Conservation (phyloP, 2,888 invertebrate genomes). For the Oxystoma pomonae region DNA sequence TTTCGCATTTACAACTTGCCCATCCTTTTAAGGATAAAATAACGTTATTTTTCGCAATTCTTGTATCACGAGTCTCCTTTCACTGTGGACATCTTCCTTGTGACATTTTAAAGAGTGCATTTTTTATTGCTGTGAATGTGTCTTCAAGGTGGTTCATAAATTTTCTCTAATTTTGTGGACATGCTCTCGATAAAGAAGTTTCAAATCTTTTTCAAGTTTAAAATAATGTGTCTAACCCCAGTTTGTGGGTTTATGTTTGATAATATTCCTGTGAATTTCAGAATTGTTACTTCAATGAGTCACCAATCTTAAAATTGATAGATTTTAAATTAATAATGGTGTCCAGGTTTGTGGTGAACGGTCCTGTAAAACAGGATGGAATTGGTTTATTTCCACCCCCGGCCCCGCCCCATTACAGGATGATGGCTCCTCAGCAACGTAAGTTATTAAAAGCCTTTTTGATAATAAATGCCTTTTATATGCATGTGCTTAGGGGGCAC, state of each 20-base stretch:
- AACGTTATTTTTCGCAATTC: background rate
- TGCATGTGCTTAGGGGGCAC: slow-evolving; percentile 18
- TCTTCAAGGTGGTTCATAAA: background rate
- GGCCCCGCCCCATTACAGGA: slow-evolving; percentile 38
- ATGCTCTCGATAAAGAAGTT: background rate
- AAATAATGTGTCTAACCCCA: background rate
- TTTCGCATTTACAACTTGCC: background rate
- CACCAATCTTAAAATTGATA: background rate
- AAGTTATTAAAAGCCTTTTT: slow-evolving; percentile 25
- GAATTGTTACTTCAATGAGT: background rate
- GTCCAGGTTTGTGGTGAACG: slow-evolving; percentile 45
- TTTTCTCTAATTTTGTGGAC: background rate
- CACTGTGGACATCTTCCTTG: background rate
- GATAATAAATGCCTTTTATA: no score
- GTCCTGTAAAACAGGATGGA: slow-evolving; percentile 46
- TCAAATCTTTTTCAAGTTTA: background rate
- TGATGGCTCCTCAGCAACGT: slow-evolving; percentile 38
- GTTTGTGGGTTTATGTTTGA: no score
- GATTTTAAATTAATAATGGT: slow-evolving; percentile 37
- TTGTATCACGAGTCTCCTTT: background rate
- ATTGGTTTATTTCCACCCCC: slow-evolving; percentile 42
- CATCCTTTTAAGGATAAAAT: background rate
- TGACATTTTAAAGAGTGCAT: background rate
- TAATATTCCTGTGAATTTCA: background rate
- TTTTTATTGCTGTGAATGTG: background rate